phyloP scores from a whole-genome alignment of 2,113 vertebrate species.

The Cettia cetti region DNA sequence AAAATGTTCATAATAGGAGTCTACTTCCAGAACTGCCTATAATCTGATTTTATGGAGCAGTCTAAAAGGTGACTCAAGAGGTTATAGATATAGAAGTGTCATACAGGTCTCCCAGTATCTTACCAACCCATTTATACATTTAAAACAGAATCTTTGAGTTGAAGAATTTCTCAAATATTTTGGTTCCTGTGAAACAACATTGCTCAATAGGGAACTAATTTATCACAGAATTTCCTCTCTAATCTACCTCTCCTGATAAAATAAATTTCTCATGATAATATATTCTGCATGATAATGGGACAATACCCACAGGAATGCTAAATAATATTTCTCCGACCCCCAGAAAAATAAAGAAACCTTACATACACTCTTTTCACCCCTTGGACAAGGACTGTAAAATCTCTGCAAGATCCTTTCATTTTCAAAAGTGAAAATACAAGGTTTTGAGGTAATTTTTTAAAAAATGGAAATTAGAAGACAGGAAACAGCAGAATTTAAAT shows the following conservation, averaged over 20 bases:
- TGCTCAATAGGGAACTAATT: background rate
- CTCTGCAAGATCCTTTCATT: background rate
- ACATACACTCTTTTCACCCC: background rate
- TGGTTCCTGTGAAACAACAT: background rate
- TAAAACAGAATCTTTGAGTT: background rate
- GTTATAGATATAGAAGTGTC: background rate
- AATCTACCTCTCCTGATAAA: background rate
- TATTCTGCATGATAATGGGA: background rate
- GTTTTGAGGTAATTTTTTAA: background rate
- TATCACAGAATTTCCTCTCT: background rate
- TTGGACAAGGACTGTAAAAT: background rate
- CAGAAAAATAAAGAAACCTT: background rate
- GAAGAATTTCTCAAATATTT: background rate
- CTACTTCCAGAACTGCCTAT: background rate
- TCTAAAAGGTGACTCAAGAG: background rate
- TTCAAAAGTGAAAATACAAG: background rate
- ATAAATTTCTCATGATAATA: background rate
- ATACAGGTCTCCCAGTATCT: background rate
- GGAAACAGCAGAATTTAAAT: background rate
- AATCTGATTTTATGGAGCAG: background rate
- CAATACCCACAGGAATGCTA: background rate
- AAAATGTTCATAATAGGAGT: background rate
- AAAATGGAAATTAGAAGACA: background rate
- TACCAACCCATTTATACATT: background rate
- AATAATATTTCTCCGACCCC: background rate